Evolutionary conservation across 1,140 invertebrate species (phyloP).

Genomic region (Apis mellifera): Amel_HAv3.1 CM009943.2:6004501-6005000

Average conservation of each 20-base stretch:
- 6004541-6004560: not conserved
- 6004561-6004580: slow-evolving; percentile 43
- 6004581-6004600: slow-evolving; percentile 72
- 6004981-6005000: too few relatives aligned
- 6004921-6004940: too few relatives aligned
- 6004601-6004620: slow-evolving; percentile 56
- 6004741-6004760: slow-evolving; percentile 11
- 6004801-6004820: slow-evolving; percentile 60
- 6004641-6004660: slow-evolving; percentile 46
- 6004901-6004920: too few relatives aligned
- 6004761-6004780: slow-evolving; percentile 64
- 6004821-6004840: slow-evolving; percentile 35
- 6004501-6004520: slow-evolving; percentile 25
- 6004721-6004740: not conserved
- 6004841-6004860: slow-evolving; percentile 47
- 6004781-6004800: slow-evolving; percentile 60
- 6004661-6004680: slow-evolving; percentile 17
- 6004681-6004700: not conserved
- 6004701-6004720: too few relatives aligned
- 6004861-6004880: slow-evolving; percentile 30
- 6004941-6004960: too few relatives aligned
- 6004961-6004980: too few relatives aligned
- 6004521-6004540: not conserved
- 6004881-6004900: slow-evolving; percentile 31
- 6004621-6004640: slow-evolving; percentile 75